These are phyloP conservation scores for Margaritifera margaritifera DNA, from an alignment of 2,888 invertebrate species.

Conservation along the genomic window DNA sequence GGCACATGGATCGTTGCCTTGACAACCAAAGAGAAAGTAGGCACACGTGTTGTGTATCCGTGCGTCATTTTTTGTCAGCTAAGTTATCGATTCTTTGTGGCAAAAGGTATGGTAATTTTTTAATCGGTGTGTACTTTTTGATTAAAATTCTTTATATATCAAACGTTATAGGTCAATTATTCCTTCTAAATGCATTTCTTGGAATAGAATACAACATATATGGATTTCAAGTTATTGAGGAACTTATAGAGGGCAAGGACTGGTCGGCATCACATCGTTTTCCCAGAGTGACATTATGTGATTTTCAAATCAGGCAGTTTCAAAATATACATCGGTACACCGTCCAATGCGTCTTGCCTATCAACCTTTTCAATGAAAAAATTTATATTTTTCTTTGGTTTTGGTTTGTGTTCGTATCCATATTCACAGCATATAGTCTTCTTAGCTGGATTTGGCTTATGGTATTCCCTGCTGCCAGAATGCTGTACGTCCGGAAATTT, in stretches of 20 bases:
- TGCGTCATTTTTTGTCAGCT: constrained; percentile 65
- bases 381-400: constrained; percentile 73
- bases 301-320: constrained; percentile 70
- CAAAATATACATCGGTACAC: constrained; percentile 68
- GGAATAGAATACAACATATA: constrained; percentile 71
- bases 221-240: constrained; percentile 74
- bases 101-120: constrained; percentile 74
- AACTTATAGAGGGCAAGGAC: constrained; percentile 70
- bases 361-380: constrained; percentile 70
- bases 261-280: constrained; percentile 67
- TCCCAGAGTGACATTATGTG: constrained; percentile 71
- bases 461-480: constrained; percentile 69
- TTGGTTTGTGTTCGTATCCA: constrained; percentile 69
- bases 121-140: constrained; percentile 72
- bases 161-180: constrained; percentile 74
- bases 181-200: constrained; percentile 74
- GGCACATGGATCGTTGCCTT: constrained; percentile 75
- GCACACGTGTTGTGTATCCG: constrained; percentile 63
- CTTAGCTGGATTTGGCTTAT: constrained; percentile 70
- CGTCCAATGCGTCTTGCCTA: constrained; percentile 67
- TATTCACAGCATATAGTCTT: constrained; percentile 66
- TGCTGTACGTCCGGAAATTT: constrained; percentile 73
- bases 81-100: constrained; percentile 69
- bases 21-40: constrained; percentile 68
- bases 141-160: constrained; percentile 72